phyloP scores from a whole-genome alignment of 2,888 invertebrate species.

The Heteromurus nitidus region DNA sequence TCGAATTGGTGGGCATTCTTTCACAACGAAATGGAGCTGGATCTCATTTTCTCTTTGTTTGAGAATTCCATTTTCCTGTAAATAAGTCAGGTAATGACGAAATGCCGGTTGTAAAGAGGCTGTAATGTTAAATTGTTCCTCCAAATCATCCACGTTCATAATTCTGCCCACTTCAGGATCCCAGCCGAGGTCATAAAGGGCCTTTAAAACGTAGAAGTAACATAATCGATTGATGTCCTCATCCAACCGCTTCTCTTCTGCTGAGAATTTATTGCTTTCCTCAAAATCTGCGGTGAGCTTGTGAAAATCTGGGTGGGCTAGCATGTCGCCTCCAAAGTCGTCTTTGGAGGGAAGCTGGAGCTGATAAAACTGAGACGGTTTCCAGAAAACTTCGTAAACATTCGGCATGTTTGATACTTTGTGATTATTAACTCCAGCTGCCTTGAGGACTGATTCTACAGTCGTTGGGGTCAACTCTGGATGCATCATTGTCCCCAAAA shows the following conservation, averaged over 20 bases:
- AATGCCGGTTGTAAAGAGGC: conserved; percentile 2
- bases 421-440: background rate
- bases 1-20: background rate
- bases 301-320: no score
- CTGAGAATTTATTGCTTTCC: background rate
- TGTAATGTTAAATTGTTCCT: background rate
- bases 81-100: background rate
- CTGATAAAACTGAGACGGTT: background rate
- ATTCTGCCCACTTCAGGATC: background rate
- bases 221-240: background rate
- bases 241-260: background rate
- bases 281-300: background rate
- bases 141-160: background rate
- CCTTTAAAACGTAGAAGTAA: conserved; percentile 19
- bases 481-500: background rate
- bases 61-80: background rate
- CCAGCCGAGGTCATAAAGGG: conserved; percentile 24
- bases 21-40: no score
- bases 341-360: background rate
- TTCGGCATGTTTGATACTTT: background rate
- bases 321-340: background rate
- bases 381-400: background rate
- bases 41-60: no score
- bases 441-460: background rate
- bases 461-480: conserved; percentile 8